phyloP scores from a whole-genome alignment of 2,888 invertebrate genomes.

The Pseudolycoriella hygida region DNA sequence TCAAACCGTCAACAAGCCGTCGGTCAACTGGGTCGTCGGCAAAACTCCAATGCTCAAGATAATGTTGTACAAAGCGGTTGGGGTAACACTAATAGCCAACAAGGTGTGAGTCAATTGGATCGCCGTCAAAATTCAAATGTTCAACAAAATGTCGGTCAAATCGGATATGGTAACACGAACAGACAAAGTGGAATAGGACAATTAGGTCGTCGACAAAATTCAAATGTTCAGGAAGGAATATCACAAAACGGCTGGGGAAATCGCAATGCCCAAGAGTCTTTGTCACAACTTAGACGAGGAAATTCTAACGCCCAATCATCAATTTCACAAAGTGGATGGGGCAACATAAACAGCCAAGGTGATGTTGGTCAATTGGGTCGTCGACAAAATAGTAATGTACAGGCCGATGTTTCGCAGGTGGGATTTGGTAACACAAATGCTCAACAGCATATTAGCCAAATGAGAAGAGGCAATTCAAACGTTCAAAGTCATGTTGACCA shows the following conservation, averaged over 20 bases:
- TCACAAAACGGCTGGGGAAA: background rate
- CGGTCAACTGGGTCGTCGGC: background rate
- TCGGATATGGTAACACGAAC: background rate
- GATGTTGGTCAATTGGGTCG: background rate
- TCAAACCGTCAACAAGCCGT: background rate
- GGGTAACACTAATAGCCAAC: background rate
- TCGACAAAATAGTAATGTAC: background rate
- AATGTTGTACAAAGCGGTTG: background rate
- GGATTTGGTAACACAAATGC: conserved; percentile 3
- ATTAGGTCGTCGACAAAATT: background rate
- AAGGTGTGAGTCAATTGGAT: background rate
- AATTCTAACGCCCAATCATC: background rate
- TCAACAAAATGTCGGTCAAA: background rate
- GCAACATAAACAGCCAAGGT: background rate
- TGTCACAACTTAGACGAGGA: background rate
- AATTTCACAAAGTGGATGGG: background rate
- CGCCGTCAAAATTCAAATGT: background rate
- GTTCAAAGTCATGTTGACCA: too few relatives aligned
- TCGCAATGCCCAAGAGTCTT: background rate
- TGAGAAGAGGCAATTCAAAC: too few relatives aligned
- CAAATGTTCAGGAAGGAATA: background rate
- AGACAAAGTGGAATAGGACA: background rate
- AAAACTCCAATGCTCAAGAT: background rate
- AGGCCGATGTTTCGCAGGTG: background rate
- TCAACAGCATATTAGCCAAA: background rate